Evolutionary conservation across 1,140 invertebrate genomes (phyloP), one percentile per base, ranked within the genome.

Genomic region (Drosophila insularis): DNA sequence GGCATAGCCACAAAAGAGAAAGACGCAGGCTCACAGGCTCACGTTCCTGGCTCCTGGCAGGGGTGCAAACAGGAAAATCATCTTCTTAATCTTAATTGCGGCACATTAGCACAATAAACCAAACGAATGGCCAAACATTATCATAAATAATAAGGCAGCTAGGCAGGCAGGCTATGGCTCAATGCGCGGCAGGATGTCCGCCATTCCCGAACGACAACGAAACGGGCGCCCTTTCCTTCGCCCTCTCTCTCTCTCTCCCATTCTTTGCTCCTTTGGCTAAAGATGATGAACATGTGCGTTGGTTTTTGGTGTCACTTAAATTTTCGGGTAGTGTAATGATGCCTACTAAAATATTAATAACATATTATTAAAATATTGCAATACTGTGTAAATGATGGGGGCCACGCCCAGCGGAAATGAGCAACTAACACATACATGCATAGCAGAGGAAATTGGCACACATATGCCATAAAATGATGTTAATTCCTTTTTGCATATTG

Each of bases 21-120:
- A 21, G 17, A 8, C 37, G n/a, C 1, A 50, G 37, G 27, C 61
- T 17, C 40, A 27, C 1, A 50, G 37, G 27, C 61, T 17, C 40
- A 46, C 61, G 61, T 31, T 19, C 40, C 32, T 37, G n/a, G 10
- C 17, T 63, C 17, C n/a, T n/a, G 46, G 61, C 40, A 39, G 54
- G 23, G 61, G 43, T 21, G 71, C 61, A 65, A 58, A 78, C 63
- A 80, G 74, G 71, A 89, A 89, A 89, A 77, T 76, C 85, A 84
- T 89, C 80, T 85, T 85, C 85, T 89, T 89, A 89, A 89, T 89
- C 85, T 89, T 89, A 89, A 89, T 89, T 89, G 85, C 85, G 78
- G 74, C 85, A 89, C 85, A 89, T 89, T 89, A 89, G 86, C 86
- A 89, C 85, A 89, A 89, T 89, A 89, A 89, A 89, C 85, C 85